Conservation (phyloP, 2,888 invertebrate species). For the Drosophila kambysellisi region DNA sequence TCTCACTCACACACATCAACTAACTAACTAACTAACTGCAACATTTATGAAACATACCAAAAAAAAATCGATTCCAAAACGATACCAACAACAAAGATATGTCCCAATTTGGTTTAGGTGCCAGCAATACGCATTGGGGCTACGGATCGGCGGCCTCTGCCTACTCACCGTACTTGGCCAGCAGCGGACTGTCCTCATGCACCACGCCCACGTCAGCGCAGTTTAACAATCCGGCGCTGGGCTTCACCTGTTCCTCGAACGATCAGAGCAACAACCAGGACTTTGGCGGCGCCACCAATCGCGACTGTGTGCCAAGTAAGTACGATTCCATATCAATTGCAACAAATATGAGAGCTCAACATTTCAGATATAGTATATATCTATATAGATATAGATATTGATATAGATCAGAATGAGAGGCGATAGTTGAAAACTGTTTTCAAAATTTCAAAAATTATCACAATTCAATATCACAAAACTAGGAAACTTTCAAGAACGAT, state of each 20-base stretch:
- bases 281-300: constrained; percentile 87
- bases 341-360: neutral
- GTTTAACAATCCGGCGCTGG: constrained; percentile 91
- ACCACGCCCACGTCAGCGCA: constrained; percentile 90
- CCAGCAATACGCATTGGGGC: constrained; percentile 95
- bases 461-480: too few species aligned
- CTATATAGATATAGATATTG: too few species aligned
- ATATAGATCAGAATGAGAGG: too few species aligned
- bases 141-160: constrained; percentile 94
- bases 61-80: constrained; percentile 25
- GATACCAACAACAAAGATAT: constrained; percentile 87
- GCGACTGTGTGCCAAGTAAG: constrained; percentile 86
- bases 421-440: neutral
- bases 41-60: constrained; percentile 17
- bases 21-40: constrained; percentile 1
- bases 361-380: neutral
- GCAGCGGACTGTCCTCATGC: constrained; percentile 90
- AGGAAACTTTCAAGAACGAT: too few species aligned
- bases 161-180: constrained; percentile 93
- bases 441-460: too few species aligned
- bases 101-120: constrained; percentile 93
- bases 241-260: constrained; percentile 89
- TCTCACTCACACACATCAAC: constrained; percentile 19
- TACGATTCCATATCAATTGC: constrained; percentile 13
- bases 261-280: constrained; percentile 88